phyloP scores from a whole-genome alignment of 2,888 invertebrate genomes.

The Oligia fasciuncula region DNA sequence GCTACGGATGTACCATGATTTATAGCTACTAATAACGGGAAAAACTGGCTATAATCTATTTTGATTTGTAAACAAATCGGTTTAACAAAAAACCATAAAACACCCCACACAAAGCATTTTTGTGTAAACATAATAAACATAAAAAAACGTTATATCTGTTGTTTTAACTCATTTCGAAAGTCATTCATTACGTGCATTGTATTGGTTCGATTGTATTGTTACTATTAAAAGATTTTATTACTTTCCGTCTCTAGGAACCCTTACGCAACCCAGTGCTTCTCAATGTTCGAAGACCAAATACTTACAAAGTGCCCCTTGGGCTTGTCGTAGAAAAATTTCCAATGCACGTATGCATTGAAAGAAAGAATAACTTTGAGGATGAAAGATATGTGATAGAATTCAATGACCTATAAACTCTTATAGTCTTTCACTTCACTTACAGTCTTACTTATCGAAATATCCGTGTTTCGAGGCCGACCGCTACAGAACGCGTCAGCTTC shows the following conservation, averaged over 20 bases:
- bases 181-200: conserved; percentile 84
- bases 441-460: neutral
- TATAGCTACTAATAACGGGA: conserved; percentile 88
- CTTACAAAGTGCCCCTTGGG: neutral
- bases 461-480: neutral
- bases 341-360: neutral
- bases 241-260: conserved; percentile 51
- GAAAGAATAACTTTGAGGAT: neutral
- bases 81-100: conserved; percentile 90
- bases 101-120: conserved; percentile 90
- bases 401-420: neutral
- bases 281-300: neutral
- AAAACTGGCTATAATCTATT: conserved; percentile 90
- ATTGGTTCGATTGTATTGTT: conserved; percentile 78
- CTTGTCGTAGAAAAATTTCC: neutral
- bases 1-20: conserved; percentile 88
- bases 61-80: conserved; percentile 89
- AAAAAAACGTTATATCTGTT: conserved; percentile 87
- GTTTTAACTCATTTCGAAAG: conserved; percentile 89
- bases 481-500: neutral
- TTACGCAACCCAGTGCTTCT: conserved; percentile 21
- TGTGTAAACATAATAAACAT: conserved; percentile 89
- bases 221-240: conserved; percentile 78
- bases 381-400: neutral
- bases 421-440: too few species aligned